These are phyloP conservation scores for Epizoanthus ramosus DNA, from an alignment of 92 coral and sea anemone species.

Conservation along the genomic window DNA sequence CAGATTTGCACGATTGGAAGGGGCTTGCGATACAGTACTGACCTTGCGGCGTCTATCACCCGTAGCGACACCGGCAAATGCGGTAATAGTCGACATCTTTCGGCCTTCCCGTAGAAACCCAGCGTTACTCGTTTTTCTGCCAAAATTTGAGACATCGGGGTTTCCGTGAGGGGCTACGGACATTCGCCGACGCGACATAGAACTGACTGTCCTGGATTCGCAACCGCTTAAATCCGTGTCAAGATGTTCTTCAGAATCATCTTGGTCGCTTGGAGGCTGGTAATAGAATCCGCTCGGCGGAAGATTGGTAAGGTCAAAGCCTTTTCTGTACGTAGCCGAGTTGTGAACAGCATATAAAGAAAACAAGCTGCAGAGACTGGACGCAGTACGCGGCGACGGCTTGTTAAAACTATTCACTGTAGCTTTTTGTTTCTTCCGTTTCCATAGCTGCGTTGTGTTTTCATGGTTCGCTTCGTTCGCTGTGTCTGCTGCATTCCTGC, in stretches of 20 bases:
- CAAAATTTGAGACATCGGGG: neutral
- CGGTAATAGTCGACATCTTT: conserved; percentile 36
- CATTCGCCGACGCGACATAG: conserved; percentile 37
- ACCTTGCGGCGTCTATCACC: conserved; percentile 26
- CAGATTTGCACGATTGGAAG: neutral
- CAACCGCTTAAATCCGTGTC: neutral
- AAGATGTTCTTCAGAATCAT: conserved; percentile 13
- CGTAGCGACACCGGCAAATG: conserved; percentile 1
- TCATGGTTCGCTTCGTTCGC: neutral
- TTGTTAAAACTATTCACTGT: neutral
- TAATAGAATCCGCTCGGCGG: conserved; percentile 88
- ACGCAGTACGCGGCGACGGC: neutral
- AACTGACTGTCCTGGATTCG: neutral
- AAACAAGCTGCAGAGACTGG: conserved; percentile 42
- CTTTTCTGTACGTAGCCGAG: conserved; percentile 66
- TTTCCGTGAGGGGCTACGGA: neutral
- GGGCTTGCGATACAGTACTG: conserved; percentile 15
- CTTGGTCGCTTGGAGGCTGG: conserved; percentile 56
- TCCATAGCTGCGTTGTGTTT: conserved; percentile 14
- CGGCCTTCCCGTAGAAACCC: conserved; percentile 51
- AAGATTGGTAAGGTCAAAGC: conserved; percentile 67
- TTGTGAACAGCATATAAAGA: conserved; percentile 71
- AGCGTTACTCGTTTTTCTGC: conserved; percentile 38
- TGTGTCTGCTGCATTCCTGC: neutral
- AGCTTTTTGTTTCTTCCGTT: conserved; percentile 31